phyloP scores from a whole-genome alignment of 2,113 vertebrate species.

The Sapajus apella region DNA sequence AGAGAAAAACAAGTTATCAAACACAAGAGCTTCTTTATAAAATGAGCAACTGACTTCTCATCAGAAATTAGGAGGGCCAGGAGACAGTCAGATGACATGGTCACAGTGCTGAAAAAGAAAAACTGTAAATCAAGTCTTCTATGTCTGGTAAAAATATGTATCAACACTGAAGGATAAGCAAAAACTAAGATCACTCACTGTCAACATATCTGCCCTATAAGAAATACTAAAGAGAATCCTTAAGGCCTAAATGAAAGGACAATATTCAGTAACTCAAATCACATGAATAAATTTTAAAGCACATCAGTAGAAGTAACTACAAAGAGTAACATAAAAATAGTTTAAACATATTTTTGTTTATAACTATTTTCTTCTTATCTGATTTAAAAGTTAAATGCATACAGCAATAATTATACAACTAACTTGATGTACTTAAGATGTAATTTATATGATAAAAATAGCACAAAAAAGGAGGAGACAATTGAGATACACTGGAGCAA shows the following conservation, averaged over 20 bases:
- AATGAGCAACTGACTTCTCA: background rate
- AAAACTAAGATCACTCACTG: background rate
- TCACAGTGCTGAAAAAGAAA: background rate
- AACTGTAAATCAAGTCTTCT: background rate
- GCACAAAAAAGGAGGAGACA: background rate
- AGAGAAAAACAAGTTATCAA: background rate
- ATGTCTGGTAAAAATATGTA: background rate
- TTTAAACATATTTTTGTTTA: background rate
- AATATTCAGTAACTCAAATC: background rate
- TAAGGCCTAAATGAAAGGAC: background rate
- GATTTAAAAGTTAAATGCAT: background rate
- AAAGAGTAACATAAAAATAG: background rate
- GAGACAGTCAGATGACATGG: background rate
- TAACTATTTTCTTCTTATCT: background rate
- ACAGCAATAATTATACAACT: background rate
- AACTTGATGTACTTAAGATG: background rate
- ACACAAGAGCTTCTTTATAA: background rate
- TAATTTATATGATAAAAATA: background rate
- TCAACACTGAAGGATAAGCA: background rate
- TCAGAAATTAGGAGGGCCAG: background rate
- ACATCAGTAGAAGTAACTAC: background rate
- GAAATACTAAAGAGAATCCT: background rate
- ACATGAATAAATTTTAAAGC: background rate
- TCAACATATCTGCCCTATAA: background rate
- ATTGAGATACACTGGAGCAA: background rate